phyloP scores from a whole-genome alignment of 2,113 vertebrate genomes.

The Channa argus region DNA sequence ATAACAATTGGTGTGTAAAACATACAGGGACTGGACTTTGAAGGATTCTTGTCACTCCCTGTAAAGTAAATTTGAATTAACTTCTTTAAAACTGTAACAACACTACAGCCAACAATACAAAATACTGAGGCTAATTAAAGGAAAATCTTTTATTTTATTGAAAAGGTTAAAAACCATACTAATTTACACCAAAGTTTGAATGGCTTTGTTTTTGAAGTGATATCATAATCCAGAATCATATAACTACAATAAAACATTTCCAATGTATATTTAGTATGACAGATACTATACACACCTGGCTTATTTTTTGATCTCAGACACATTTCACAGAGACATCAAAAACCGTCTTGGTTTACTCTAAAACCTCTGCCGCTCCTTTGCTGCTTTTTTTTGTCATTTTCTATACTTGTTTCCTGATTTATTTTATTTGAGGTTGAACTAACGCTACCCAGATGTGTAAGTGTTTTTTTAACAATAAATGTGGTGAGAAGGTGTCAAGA shows the following conservation, averaged over 20 bases:
- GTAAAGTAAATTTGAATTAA: too few relatives aligned
- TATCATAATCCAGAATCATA: too few relatives aligned
- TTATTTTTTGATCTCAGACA: constrained; percentile 18
- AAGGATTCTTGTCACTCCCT: too few relatives aligned
- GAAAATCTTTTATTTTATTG: too few relatives aligned
- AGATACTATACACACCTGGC: neutral
- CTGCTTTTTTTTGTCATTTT: constrained; percentile 43
- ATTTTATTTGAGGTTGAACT: constrained; percentile 60
- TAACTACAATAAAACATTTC: neutral
- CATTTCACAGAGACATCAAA: constrained; percentile 36
- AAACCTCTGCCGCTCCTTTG: constrained; percentile 48
- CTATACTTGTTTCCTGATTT: constrained; percentile 64
- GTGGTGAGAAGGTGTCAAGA: constrained; percentile 38
- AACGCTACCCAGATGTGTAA: constrained; percentile 71
- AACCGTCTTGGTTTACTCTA: constrained; percentile 23
- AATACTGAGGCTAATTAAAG: too few relatives aligned
- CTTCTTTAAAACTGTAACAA: too few relatives aligned
- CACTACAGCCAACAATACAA: too few relatives aligned
- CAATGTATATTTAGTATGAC: neutral
- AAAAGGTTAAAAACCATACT: too few relatives aligned
- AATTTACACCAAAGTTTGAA: too few relatives aligned
- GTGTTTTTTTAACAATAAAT: constrained; percentile 58
- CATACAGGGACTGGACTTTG: too few relatives aligned
- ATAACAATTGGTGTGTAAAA: neutral
- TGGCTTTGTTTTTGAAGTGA: too few relatives aligned